These are phyloP conservation scores for Alentia gelatinosa DNA, from an alignment of 2,888 invertebrate species.

Conservation along the genomic window DNA sequence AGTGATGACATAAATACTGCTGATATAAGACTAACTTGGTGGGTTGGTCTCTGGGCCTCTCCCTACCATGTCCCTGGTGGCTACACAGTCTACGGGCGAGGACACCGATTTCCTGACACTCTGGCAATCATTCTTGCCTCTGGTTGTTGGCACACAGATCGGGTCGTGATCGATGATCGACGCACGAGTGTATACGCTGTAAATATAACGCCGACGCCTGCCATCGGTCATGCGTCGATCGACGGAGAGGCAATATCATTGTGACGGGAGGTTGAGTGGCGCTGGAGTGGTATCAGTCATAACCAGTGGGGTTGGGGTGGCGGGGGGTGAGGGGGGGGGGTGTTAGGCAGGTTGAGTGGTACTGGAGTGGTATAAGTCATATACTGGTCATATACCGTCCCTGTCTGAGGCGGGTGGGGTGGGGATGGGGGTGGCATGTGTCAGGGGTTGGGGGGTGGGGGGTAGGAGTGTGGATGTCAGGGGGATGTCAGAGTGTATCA, in stretches of 20 bases:
- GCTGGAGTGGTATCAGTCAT: constrained; percentile 3
- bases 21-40: too few relatives aligned
- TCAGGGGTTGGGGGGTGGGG: too few relatives aligned
- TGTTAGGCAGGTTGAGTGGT: not conserved
- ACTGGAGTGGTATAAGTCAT: not conserved
- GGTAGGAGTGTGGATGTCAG: too few relatives aligned
- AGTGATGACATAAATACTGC: too few relatives aligned
- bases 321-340: not conserved
- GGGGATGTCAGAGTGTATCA: too few relatives aligned
- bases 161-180: not conserved
- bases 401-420: too few relatives aligned
- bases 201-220: not conserved
- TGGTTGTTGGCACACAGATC: not conserved
- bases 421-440: too few relatives aligned
- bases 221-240: constrained; percentile 17
- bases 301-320: not conserved
- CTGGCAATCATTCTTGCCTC: not conserved
- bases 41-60: too few relatives aligned
- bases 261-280: not conserved
- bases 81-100: too few relatives aligned
- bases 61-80: too few relatives aligned
- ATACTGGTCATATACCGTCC: too few relatives aligned
- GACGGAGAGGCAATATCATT: constrained; percentile 27
- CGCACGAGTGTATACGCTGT: constrained; percentile 16
- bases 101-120: too few relatives aligned